These are phyloP conservation scores for Hippoglossus stenolepis DNA, from an alignment of 2,113 vertebrate genomes.

Conservation along the genomic window DNA sequence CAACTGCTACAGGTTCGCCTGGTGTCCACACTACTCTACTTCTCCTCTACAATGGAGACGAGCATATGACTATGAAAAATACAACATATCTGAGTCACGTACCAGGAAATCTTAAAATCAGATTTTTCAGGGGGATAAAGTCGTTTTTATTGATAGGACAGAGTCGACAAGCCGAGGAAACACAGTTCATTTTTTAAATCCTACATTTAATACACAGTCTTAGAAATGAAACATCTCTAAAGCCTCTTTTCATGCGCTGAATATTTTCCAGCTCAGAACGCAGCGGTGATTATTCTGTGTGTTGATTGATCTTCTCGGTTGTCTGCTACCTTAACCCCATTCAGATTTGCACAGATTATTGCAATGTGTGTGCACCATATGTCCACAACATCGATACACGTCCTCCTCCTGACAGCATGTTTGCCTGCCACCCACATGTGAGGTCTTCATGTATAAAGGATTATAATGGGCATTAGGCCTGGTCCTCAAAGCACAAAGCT, in stretches of 20 bases:
- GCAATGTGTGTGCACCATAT: conserved; percentile 1
- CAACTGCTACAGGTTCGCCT: too few species aligned
- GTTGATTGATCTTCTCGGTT: not conserved
- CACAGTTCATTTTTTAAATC: not conserved
- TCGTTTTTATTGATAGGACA: too few species aligned
- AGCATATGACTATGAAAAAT: not conserved
- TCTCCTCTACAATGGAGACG: too few species aligned
- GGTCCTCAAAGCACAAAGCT: conserved; percentile 65
- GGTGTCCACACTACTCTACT: too few species aligned
- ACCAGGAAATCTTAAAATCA: not conserved
- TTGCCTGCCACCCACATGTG: conserved; percentile 58
- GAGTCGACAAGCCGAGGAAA: not conserved
- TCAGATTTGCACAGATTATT: too few species aligned
- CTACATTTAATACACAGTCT: not conserved
- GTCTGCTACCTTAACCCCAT: not conserved
- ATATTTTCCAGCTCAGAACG: not conserved
- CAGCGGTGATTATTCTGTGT: not conserved
- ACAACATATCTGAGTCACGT: not conserved
- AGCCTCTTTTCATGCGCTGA: not conserved
- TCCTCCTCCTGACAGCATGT: conserved; percentile 27
- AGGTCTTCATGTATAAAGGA: conserved; percentile 64
- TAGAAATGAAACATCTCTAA: not conserved
- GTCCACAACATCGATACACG: not conserved
- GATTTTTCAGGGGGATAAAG: not conserved
- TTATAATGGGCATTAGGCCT: conserved; percentile 69